Base-by-base conservation (phyloP, 2,113 vertebrate genomes). In the Theropithecus gelada region DNA sequence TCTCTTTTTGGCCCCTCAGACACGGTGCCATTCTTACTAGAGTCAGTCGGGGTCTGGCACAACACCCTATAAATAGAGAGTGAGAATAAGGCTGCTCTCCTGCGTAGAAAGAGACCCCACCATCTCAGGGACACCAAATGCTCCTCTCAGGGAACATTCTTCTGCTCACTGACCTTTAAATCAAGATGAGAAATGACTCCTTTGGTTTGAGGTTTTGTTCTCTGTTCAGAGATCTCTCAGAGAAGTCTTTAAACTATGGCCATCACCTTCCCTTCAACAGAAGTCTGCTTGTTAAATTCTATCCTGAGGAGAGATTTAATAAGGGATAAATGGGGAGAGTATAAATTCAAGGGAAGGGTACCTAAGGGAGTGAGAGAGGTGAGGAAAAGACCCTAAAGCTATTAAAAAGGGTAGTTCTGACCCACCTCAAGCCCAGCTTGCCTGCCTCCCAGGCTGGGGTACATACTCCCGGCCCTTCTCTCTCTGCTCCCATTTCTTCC, bases 151-250 rank as follows among this genome's bases (percentile, higher is more conserved):
- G 80, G 85, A 78, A 78, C 93, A 50, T 45, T 57, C 76, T 95
- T 59, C 32, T 25, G 23, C 30, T 93, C 38, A 17, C 16, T 89
- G 61, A 64, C 35, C 85, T 96, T 89, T 84, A 89, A 80, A 61
- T 66, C 86, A 76, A 94, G 85, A 72, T 32, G 38, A 82, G 52
- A 91, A 91, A 80, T 6, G 4, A 64, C 45, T 86, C 61, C 38
- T 79, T 57, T 79, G 59, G 45, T 73, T 25, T 92, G 83, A 68
- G 50, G 40, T 43, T 86, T 88, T 95, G 75, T 83, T 82, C 48
- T 81, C 52, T 38, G 40, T 89, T 97, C 73, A 93, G 38, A 95
- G 64, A 66, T n/a, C 52, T 91, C 57, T 79, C 57, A 12, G 73
- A 40, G n/a, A 88, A 14, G 4, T 87, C 59, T 96, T 90, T 87